Conservation (phyloP, 2,888 invertebrate genomes). For the Cheilosia pagana region DNA sequence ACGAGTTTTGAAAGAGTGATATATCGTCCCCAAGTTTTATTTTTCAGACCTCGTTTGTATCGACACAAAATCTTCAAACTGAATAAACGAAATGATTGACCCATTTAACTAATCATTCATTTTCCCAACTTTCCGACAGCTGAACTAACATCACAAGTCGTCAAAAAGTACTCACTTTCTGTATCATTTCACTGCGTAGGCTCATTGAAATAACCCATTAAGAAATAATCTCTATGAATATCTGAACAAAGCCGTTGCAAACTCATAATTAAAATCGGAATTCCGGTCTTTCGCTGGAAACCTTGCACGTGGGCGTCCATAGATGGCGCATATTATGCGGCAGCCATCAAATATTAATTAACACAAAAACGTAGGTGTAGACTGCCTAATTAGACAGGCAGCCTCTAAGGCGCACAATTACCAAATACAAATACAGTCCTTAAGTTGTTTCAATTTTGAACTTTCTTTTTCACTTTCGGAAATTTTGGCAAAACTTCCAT, state of each 20-base stretch:
- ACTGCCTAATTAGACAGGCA: conserved; percentile 26
- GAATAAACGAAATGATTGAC: too few species aligned
- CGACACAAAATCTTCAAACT: too few species aligned
- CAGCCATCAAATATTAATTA: conserved; percentile 28
- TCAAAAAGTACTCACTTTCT: too few species aligned
- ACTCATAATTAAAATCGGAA: background rate
- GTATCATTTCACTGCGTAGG: background rate
- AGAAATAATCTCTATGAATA: background rate
- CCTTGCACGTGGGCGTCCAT: background rate
- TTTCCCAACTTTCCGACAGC: too few species aligned
- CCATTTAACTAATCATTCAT: too few species aligned
- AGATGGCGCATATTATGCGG: background rate
- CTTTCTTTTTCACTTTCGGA: background rate
- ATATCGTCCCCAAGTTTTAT: too few species aligned
- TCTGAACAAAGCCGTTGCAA: background rate
- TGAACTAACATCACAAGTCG: too few species aligned
- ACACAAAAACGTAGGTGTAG: conserved; percentile 34
- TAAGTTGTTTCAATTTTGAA: background rate
- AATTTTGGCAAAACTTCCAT: conserved; percentile 4
- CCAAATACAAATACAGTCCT: conserved; percentile 11
- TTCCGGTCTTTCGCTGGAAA: background rate
- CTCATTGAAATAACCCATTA: background rate
- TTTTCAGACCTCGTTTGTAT: too few species aligned
- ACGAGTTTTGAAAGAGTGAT: too few species aligned
- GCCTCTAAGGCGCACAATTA: conserved; percentile 9